Evolutionary conservation across 2,797 vertebrate species (phyloP).

Genomic region (Gadopsis bispinosus): DNA sequence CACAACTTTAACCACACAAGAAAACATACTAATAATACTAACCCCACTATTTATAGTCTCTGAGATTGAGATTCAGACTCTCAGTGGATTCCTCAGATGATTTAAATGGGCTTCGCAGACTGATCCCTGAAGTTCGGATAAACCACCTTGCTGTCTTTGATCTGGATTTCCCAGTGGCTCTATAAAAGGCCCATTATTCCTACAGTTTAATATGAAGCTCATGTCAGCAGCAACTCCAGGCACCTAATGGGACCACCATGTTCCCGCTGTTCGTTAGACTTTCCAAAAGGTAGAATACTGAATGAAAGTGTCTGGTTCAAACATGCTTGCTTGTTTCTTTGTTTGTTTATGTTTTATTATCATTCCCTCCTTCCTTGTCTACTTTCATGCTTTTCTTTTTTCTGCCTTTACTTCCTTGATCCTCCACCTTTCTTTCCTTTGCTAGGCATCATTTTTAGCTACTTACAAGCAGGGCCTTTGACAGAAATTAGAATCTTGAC

Average conservation of each 20-base stretch:
- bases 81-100: constrained; percentile 31
- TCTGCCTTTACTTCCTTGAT: not conserved
- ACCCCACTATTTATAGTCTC: constrained; percentile 43
- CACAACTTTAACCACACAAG: constrained; percentile 10
- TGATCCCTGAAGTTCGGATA: constrained; percentile 46
- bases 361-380: not conserved
- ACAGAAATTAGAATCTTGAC: not conserved
- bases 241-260: constrained; percentile 28
- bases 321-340: not conserved
- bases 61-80: constrained; percentile 28
- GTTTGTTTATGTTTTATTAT: not conserved
- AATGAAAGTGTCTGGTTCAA: constrained; percentile 28
- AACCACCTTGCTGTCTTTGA: constrained; percentile 45
- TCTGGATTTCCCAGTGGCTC: constrained; percentile 46
- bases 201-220: constrained; percentile 36
- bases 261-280: constrained; percentile 21
- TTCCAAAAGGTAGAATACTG: constrained; percentile 29
- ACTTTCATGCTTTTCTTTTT: not conserved
- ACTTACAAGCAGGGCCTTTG: not conserved
- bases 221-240: constrained; percentile 31
- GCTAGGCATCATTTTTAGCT: not conserved
- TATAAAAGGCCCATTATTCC: constrained; percentile 42
- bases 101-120: constrained; percentile 50
- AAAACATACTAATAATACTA: constrained; percentile 32
- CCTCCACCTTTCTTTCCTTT: not conserved